Evolutionary conservation across 2,888 invertebrate species (phyloP).

Genomic region (Diplolepis rosae): DNA sequence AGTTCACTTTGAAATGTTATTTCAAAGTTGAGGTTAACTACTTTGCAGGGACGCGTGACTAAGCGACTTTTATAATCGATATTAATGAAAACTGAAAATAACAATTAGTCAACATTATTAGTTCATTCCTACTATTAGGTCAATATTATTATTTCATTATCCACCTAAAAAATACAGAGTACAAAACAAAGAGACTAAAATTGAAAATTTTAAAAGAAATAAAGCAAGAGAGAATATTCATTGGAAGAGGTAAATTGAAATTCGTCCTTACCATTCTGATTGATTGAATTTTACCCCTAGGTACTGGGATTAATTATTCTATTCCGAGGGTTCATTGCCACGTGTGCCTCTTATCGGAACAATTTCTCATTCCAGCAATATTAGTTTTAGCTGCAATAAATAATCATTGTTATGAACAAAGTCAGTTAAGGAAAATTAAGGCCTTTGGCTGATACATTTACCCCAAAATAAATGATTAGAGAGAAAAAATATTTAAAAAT

Average conservation of each 20-base stretch:
- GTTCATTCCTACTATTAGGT: background rate
- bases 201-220: background rate
- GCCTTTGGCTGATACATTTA: too few relatives aligned
- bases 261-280: background rate
- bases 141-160: too few relatives aligned
- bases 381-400: background rate
- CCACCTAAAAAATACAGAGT: background rate
- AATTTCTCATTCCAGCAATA: conserved; percentile 8
- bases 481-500: too few relatives aligned
- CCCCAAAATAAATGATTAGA: too few relatives aligned
- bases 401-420: conserved; percentile 10
- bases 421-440: too few relatives aligned
- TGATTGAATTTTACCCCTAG: conserved; percentile 12
- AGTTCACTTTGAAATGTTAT: too few relatives aligned
- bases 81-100: background rate
- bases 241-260: background rate
- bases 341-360: background rate
- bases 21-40: too few relatives aligned
- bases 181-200: background rate
- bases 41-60: conserved; percentile 1
- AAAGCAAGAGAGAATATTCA: background rate
- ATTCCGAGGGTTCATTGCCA: background rate
- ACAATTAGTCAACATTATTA: background rate
- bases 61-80: background rate
- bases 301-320: conserved; percentile 1